phyloP scores from a whole-genome alignment of 2,113 vertebrate genomes.

The Peromyscus polionotus region DNA sequence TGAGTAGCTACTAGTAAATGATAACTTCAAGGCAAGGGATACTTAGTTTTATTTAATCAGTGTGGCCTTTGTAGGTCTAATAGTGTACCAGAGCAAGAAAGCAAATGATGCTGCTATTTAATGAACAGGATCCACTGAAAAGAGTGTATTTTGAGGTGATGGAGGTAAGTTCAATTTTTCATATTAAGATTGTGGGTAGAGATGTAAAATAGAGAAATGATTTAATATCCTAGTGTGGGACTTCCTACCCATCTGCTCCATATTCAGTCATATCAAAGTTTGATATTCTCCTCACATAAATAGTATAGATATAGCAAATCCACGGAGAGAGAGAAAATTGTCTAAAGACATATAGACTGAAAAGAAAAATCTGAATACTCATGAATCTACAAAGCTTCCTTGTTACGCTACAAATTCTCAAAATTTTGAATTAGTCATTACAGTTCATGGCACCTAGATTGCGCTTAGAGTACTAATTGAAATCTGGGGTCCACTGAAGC shows the following conservation, averaged over 20 bases:
- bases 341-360: not conserved
- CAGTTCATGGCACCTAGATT: not conserved
- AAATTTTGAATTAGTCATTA: constrained; percentile 1
- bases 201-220: not conserved
- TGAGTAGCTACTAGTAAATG: not conserved
- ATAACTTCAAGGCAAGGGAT: not conserved
- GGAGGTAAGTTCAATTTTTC: not conserved
- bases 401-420: not conserved
- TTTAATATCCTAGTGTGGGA: not conserved
- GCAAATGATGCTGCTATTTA: not conserved
- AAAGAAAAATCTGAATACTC: not conserved
- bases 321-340: not conserved
- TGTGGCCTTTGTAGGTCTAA: not conserved
- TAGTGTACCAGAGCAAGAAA: not conserved
- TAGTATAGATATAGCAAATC: not conserved
- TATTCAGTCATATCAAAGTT: not conserved
- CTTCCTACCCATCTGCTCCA: not conserved
- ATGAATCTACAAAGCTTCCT: not conserved
- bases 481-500: not conserved
- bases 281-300: not conserved
- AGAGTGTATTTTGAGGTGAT: not conserved
- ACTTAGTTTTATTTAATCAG: not conserved
- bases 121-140: not conserved
- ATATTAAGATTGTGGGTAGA: not conserved
- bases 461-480: constrained; percentile 14